These are phyloP conservation scores for Meteorus cinctellus DNA, from an alignment of 2,888 invertebrate species.

Conservation along the genomic window DNA sequence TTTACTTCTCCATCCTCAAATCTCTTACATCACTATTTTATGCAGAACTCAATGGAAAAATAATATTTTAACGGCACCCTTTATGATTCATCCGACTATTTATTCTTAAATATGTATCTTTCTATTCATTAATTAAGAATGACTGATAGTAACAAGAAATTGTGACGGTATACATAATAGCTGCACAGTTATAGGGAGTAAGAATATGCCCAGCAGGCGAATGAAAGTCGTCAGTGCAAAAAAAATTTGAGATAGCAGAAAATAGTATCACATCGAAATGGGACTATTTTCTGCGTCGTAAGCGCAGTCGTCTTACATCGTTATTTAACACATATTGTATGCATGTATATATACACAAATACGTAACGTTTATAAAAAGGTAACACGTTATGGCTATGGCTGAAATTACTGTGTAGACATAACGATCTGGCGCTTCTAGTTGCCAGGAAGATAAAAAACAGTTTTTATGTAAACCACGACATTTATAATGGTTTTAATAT, in stretches of 20 bases:
- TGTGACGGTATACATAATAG: too few species aligned
- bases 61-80: background rate
- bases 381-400: background rate
- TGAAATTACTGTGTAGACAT: background rate
- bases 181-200: background rate
- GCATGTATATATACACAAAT: background rate
- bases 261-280: background rate
- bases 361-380: background rate
- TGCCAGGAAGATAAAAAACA: conserved; percentile 2
- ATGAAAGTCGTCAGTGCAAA: background rate
- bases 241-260: background rate
- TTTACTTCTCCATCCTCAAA: too few species aligned
- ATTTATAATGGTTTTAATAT: background rate
- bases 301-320: background rate
- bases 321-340: background rate
- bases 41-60: background rate
- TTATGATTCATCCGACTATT: background rate
- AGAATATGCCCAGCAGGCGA: background rate
- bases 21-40: too few species aligned
- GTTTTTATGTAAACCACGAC: background rate
- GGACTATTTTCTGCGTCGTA: background rate
- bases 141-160: background rate
- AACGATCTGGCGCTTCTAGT: background rate
- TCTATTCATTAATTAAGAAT: background rate
- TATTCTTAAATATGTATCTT: background rate